phyloP scores from a whole-genome alignment of 2,113 vertebrate species.

The Amphiprion ocellaris region DNA sequence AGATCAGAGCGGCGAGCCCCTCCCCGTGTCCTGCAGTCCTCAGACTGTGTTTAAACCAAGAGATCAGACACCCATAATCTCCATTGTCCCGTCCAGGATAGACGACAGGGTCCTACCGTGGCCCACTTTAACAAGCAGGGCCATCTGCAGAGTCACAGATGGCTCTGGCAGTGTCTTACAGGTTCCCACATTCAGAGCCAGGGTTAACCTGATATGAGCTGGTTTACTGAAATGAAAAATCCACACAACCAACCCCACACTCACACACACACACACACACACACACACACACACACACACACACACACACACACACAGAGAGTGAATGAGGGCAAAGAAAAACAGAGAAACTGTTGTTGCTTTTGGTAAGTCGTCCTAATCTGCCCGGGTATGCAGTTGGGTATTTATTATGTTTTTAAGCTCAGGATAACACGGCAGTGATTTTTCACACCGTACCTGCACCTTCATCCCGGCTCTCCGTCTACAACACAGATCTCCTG shows the following conservation, averaged over 20 bases:
- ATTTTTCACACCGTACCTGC: constrained; percentile 54
- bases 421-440: constrained; percentile 53
- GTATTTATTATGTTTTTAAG: constrained; percentile 62
- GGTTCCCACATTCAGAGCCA: constrained; percentile 60
- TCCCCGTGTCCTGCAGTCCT: constrained; percentile 55
- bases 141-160: constrained; percentile 81
- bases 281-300: not conserved
- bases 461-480: constrained; percentile 17
- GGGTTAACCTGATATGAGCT: constrained; percentile 67
- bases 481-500: constrained; percentile 39
- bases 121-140: constrained; percentile 71
- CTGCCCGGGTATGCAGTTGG: constrained; percentile 46
- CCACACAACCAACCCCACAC: not conserved
- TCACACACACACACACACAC: not conserved
- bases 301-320: not conserved
- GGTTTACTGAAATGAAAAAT: constrained; percentile 30
- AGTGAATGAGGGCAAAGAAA: constrained; percentile 1
- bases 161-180: constrained; percentile 50
- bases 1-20: constrained; percentile 57
- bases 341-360: constrained; percentile 53
- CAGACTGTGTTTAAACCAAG: constrained; percentile 69
- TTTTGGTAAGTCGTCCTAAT: constrained; percentile 61
- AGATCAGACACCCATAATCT: constrained; percentile 83
- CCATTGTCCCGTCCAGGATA: constrained; percentile 70
- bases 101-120: constrained; percentile 62